A percentile compares a stretch with the other conserved stretches of the same genome.
phyloP scores from a whole-genome alignment of 2,888 invertebrate genomes.

The Leptinotarsa tumamoca region DNA sequence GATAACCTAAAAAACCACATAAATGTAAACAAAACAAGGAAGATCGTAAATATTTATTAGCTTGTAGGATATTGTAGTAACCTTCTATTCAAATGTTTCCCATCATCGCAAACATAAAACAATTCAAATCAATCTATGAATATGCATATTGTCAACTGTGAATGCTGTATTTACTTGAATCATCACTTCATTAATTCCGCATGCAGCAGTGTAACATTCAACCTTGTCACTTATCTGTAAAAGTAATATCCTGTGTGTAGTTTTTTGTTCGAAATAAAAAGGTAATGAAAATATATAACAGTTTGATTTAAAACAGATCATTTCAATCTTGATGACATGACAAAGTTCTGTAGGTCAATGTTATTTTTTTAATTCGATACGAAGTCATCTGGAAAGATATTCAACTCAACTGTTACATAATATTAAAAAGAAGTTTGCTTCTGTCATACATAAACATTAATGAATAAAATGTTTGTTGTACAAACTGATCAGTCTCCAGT shows the following conservation, averaged over 20 bases:
- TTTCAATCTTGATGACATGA: constrained; percentile 23
- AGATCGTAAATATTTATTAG: too few species aligned
- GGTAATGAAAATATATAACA: constrained; percentile 21
- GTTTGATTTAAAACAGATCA: not conserved
- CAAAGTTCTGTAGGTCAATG: constrained; percentile 15
- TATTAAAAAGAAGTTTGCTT: not conserved
- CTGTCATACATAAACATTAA: not conserved
- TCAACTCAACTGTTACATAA: not conserved
- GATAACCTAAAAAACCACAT: too few species aligned
- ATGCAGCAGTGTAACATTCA: not conserved
- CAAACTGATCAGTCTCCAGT: too few species aligned
- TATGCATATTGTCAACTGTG: not conserved
- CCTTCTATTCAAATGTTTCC: too few species aligned
- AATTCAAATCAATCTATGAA: not conserved
- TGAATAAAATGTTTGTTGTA: too few species aligned
- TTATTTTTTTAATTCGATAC: constrained; percentile 9
- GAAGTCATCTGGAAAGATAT: constrained; percentile 18
- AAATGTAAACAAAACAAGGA: too few species aligned
- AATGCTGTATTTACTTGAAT: not conserved
- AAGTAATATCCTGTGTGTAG: not conserved
- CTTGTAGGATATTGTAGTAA: too few species aligned
- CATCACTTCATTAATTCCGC: not conserved
- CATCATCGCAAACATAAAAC: too few species aligned
- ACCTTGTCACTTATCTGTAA: constrained; percentile 1
- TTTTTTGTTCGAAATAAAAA: constrained; percentile 14